Base-by-base conservation (phyloP, 2,113 vertebrate species). In the Gallinago undulata region DNA sequence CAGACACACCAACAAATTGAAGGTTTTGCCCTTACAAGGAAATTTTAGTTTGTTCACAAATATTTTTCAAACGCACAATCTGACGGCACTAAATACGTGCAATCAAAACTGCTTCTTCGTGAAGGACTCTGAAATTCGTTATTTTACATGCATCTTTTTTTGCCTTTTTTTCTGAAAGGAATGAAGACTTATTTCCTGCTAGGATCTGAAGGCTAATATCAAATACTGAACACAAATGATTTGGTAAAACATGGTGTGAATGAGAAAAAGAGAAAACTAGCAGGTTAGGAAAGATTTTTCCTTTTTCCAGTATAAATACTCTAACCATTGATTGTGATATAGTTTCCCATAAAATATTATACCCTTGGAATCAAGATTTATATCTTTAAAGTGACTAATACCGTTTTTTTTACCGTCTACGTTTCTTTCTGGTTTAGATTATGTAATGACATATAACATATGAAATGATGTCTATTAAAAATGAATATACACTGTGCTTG, bases 41-140 rank as follows among this genome's bases (percentile, higher is more conserved):
- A 77, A 97, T 91, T 31, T 93, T 69, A 75, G 88, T 95, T 95
- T 96, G 93, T 94, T 96, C 84, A 97, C 80, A 95, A 96, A 92
- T 94, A 88, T 67, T 95, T 95, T 94, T 87, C 4, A 9, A 94
- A 86, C 27, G 27, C 75, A 59, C 28, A 79, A 19, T 64, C 17
- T 67, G 77, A 81, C 45, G 66, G 33, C 62, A 79, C 43, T 67
- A 68, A 66, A 53, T 33, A 56, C 0, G 4, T 19, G 33, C 60
- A 72, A 59, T 23, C 67, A 66, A 80, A 87, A 50, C 13, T 27
- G 79, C 28, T 51, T 33, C n/a, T 7, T 93, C 12, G 25, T 37
- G 88, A 96, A 93, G 5, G 41, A 94, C 80, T 75, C 75, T 72
- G 77, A 95, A 72, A 92, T 75, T 50, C 31, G 59, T 82, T 87